These are phyloP conservation scores for Muntiacus reevesi DNA, from an alignment of 2,113 vertebrate species.

Conservation along the genomic window DNA sequence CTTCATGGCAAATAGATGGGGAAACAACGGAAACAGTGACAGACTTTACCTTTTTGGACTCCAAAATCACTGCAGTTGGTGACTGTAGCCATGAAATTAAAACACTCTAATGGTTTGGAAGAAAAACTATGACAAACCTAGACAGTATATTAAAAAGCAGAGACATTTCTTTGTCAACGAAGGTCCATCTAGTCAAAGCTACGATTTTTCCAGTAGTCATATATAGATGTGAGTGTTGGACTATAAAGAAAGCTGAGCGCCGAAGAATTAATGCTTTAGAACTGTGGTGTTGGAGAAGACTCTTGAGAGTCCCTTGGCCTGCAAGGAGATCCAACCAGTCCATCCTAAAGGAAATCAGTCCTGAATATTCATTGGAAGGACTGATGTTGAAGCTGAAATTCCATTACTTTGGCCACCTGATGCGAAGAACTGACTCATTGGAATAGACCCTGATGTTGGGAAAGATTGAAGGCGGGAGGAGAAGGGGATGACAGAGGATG, in stretches of 20 bases:
- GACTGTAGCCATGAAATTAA: background rate
- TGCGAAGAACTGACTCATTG: background rate
- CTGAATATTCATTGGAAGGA: background rate
- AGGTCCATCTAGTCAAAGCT: background rate
- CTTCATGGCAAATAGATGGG: background rate
- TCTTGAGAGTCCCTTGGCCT: background rate
- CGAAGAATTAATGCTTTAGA: background rate
- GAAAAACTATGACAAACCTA: background rate
- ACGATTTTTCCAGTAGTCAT: background rate
- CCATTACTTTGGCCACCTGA: background rate
- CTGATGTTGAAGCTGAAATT: background rate
- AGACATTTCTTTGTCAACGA: background rate
- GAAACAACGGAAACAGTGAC: background rate
- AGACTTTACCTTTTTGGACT: accelerated
- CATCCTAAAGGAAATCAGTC: background rate
- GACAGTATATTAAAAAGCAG: background rate
- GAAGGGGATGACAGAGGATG: background rate
- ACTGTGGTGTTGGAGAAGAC: background rate
- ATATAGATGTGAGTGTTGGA: background rate
- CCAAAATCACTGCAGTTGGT: background rate
- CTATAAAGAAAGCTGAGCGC: accelerated
- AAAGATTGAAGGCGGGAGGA: background rate
- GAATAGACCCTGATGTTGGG: background rate
- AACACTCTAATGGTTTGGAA: accelerated
- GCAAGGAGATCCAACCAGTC: background rate